Evolutionary conservation across 1,140 invertebrate genomes (phyloP).

Genomic region (Heliconius hewitsoni): DNA sequence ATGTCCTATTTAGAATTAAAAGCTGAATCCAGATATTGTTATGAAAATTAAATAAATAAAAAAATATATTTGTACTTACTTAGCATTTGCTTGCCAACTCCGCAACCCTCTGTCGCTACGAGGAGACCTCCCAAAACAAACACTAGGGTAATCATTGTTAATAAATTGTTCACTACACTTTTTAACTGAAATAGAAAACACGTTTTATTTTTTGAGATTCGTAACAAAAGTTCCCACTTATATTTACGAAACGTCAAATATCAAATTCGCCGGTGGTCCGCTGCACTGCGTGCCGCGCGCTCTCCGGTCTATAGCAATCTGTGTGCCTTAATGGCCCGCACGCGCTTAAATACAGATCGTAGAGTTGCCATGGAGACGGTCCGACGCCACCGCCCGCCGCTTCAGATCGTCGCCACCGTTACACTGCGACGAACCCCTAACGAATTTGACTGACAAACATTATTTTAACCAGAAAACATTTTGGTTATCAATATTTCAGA

Average conservation of each 20-base stretch:
- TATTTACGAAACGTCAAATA: conserved; percentile 79
- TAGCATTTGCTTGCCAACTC: conserved; percentile 68
- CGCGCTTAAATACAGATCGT: conserved; percentile 62
- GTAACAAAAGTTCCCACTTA: conserved; percentile 75
- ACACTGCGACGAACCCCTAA: conserved; percentile 35
- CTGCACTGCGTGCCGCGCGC: conserved; percentile 73
- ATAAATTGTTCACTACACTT: conserved; percentile 71
- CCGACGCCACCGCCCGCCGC: conserved; percentile 55
- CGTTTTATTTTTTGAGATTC: conserved; percentile 69
- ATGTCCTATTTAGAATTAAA: neutral
- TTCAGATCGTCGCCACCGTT: conserved; percentile 36
- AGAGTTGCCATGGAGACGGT: conserved; percentile 67
- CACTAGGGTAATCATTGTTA: conserved; percentile 76
- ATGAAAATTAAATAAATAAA: conserved; percentile 2
- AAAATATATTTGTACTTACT: conserved; percentile 58
- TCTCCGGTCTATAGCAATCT: conserved; percentile 68
- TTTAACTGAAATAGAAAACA: conserved; percentile 65
- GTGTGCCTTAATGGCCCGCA: conserved; percentile 49
- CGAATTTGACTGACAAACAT: conserved; percentile 20
- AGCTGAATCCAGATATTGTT: neutral
- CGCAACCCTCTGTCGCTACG: conserved; percentile 73
- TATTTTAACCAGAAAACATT: conserved; percentile 30
- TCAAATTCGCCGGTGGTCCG: conserved; percentile 67
- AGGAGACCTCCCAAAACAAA: conserved; percentile 74
- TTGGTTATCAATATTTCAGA: conserved; percentile 14